A percentile compares a stretch with the other conserved stretches of the same genome.
These are phyloP conservation scores for Chaitophorus viminalis DNA, from an alignment of 2,888 invertebrate genomes.

Conservation along the genomic window DNA sequence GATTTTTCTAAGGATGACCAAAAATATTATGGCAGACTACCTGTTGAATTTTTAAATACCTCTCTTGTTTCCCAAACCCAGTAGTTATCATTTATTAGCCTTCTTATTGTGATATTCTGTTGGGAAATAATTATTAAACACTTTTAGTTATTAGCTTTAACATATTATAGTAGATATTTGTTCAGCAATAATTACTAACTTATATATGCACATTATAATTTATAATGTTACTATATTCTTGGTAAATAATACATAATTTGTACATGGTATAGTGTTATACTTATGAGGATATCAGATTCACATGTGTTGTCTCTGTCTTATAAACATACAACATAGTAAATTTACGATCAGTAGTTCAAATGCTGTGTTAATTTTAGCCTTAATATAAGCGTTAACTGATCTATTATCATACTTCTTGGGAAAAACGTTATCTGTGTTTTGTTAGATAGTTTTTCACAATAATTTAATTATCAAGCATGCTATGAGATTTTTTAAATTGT, in stretches of 20 bases:
- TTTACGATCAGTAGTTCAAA: no score
- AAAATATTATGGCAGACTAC: constrained; percentile 55
- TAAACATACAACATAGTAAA: no score
- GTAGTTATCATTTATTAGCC: constrained; percentile 93
- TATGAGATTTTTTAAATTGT: no score
- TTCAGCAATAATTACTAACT: constrained; percentile 46
- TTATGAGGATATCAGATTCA: no score
- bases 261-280: no score
- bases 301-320: no score
- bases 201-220: constrained; percentile 15
- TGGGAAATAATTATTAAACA: constrained; percentile 71
- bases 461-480: no score
- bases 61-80: constrained; percentile 93
- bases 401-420: no score
- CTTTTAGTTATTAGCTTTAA: constrained; percentile 61
- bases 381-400: no score
- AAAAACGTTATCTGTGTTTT: no score
- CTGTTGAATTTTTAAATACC: constrained; percentile 73
- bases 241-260: background rate
- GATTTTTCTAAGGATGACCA: constrained; percentile 49
- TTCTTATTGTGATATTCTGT: constrained; percentile 96
- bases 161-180: background rate
- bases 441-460: no score
- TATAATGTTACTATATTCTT: constrained; percentile 23
- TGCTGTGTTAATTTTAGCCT: no score